Percentiles rank a stretch among this genome's conserved stretches.
Evolutionary conservation across 2,113 vertebrate genomes (phyloP).

Genomic region (Takifugu bimaculatus): DNA sequence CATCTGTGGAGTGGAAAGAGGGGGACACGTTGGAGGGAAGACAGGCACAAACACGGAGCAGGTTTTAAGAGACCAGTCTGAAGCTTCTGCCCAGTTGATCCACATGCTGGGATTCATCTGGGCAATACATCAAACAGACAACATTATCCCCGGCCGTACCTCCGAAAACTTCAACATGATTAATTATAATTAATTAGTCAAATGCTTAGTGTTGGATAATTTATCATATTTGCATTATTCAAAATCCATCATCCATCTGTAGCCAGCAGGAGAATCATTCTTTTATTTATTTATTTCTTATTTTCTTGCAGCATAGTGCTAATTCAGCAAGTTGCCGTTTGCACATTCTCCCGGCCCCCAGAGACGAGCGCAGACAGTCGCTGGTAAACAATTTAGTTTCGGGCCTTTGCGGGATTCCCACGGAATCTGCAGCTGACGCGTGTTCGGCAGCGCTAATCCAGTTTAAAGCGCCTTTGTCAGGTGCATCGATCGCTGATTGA

Average conservation of each 20-base stretch:
- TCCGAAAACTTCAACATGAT: conserved; percentile 71
- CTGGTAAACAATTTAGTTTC: conserved; percentile 56
- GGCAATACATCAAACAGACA: conserved; percentile 71
- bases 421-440: conserved; percentile 26
- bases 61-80: conserved; percentile 28
- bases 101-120: conserved; percentile 52
- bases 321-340: conserved; percentile 61
- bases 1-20: conserved; percentile 60
- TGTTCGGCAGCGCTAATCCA: conserved; percentile 30
- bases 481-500: conserved; percentile 45
- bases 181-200: conserved; percentile 75
- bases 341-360: conserved; percentile 30
- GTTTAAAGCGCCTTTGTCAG: conserved; percentile 45
- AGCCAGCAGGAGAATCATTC: conserved; percentile 43
- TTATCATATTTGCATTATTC: conserved; percentile 74
- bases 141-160: conserved; percentile 68
- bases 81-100: conserved; percentile 56
- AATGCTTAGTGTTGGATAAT: conserved; percentile 67
- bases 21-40: conserved; percentile 48
- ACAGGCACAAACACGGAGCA: conserved; percentile 29
- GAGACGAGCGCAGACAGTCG: conserved; percentile 46
- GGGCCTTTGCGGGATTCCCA: conserved; percentile 37
- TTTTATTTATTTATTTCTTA: conserved; percentile 16
- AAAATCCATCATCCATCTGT: conserved; percentile 67
- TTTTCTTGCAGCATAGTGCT: conserved; percentile 37